Percentiles rank a stretch among this genome's conserved stretches.
Conservation (phyloP, 1,140 invertebrate species). For the Ruditapes philippinarum region DNA sequence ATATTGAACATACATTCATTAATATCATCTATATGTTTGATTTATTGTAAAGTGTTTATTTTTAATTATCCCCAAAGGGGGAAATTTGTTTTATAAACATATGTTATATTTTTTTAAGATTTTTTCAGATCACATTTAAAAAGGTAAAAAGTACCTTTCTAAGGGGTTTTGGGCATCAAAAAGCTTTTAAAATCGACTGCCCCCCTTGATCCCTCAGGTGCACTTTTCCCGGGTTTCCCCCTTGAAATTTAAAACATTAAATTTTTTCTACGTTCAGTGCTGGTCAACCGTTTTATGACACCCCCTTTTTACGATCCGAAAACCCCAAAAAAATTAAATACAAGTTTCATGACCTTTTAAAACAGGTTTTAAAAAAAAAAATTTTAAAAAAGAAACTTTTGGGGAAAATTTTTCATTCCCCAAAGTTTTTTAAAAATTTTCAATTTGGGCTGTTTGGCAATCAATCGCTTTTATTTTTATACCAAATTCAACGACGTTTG, state of each 20-base stretch:
- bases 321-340: slow-evolving; percentile 97
- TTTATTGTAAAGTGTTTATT: background rate
- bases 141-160: background rate
- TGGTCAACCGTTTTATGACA: slow-evolving; percentile 8
- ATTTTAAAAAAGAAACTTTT: no score
- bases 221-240: background rate
- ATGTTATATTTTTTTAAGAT: no score
- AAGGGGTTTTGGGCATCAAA: slow-evolving; percentile 37
- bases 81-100: no score
- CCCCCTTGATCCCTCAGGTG: background rate
- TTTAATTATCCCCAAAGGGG: no score
- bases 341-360: slow-evolving; percentile 97
- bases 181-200: slow-evolving; percentile 38
- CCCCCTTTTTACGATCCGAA: slow-evolving; percentile 34
- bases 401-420: no score
- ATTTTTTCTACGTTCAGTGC: slow-evolving; percentile 30
- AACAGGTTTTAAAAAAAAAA: background rate
- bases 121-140: background rate
- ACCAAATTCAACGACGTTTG: no score
- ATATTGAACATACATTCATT: no score
- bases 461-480: no score
- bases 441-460: no score
- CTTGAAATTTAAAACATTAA: background rate
- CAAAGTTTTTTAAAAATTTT: no score
- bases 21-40: no score